Percentiles rank a stretch among this genome's conserved stretches.
These are phyloP conservation scores for Stercorarius parasiticus DNA, from an alignment of 2,113 vertebrate species.

Conservation along the genomic window DNA sequence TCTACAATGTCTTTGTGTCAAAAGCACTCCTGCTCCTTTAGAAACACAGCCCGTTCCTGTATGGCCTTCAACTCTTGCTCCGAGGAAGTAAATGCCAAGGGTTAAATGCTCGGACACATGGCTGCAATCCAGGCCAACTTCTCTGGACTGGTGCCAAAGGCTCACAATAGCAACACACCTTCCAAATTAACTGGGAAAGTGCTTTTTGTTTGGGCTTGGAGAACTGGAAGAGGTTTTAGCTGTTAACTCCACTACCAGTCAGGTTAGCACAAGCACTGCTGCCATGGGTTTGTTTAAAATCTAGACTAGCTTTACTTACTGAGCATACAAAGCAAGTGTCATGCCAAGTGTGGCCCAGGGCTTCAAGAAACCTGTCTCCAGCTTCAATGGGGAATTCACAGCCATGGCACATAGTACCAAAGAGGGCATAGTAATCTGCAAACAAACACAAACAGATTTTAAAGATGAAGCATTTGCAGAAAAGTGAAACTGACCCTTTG, in stretches of 20 bases:
- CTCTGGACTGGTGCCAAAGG: background rate
- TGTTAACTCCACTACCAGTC: background rate
- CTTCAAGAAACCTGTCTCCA: constrained; percentile 95
- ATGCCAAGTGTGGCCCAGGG: constrained; percentile 93
- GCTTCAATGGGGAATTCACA: constrained; percentile 98
- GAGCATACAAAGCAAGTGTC: constrained; percentile 98
- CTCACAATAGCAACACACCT: constrained; percentile 27
- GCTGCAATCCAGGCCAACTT: background rate
- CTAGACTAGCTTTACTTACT: constrained; percentile 73
- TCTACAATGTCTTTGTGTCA: background rate
- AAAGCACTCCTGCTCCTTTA: background rate
- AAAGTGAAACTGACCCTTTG: background rate
- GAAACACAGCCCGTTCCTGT: background rate
- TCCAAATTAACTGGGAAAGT: constrained; percentile 13
- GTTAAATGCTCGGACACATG: background rate
- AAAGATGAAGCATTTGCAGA: background rate
- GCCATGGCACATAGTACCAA: constrained; percentile 91
- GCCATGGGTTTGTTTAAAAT: background rate
- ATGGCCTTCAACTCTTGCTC: background rate
- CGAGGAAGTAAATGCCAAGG: accelerated
- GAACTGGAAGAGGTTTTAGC: background rate
- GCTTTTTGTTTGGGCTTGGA: constrained; percentile 4
- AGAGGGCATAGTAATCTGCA: constrained; percentile 92
- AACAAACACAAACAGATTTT: background rate
- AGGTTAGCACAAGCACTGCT: background rate